These are phyloP conservation scores for Drosophila albomicans DNA, from an alignment of 1,140 invertebrate genomes.

Conservation along the genomic window DNA sequence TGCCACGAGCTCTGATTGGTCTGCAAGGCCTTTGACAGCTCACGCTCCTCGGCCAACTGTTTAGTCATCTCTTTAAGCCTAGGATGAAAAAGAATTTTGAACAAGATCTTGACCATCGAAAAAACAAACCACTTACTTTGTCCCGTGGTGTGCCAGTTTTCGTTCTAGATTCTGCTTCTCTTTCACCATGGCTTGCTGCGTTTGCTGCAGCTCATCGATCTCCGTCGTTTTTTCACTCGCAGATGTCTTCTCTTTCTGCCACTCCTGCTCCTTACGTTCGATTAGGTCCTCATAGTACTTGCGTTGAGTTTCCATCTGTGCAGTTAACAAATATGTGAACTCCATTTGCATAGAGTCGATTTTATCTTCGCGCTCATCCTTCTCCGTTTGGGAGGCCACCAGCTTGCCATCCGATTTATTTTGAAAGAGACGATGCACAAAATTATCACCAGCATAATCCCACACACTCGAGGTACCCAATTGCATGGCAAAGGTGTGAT, in stretches of 20 bases:
- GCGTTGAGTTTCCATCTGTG: slow-evolving; percentile 97
- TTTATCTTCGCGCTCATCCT: slow-evolving; percentile 92
- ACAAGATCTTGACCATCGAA: background rate
- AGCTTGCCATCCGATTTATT: slow-evolving; percentile 99
- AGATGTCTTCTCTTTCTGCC: slow-evolving; percentile 80
- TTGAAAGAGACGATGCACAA: slow-evolving; percentile 97
- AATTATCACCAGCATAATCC: slow-evolving; percentile 95
- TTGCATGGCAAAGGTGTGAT: slow-evolving; percentile 98
- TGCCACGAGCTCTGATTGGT: slow-evolving; percentile 93
- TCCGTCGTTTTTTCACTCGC: slow-evolving; percentile 85
- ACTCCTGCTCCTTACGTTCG: slow-evolving; percentile 86
- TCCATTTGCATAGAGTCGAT: slow-evolving; percentile 97
- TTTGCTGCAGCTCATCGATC: slow-evolving; percentile 86
- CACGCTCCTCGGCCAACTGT: slow-evolving; percentile 92
- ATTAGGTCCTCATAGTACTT: slow-evolving; percentile 96
- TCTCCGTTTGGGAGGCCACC: slow-evolving; percentile 89
- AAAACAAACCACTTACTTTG: slow-evolving; percentile 85
- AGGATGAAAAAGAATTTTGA: too few relatives aligned
- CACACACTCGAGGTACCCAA: slow-evolving; percentile 98
- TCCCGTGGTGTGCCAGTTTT: slow-evolving; percentile 87
- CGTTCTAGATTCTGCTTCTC: slow-evolving; percentile 90
- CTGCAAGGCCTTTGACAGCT: slow-evolving; percentile 91
- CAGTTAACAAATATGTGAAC: slow-evolving; percentile 98
- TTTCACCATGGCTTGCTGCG: slow-evolving; percentile 86
- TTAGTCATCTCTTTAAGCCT: slow-evolving; percentile 86